phyloP scores from a whole-genome alignment of 2,888 invertebrate species.

The Drosophila aldrichi region DNA sequence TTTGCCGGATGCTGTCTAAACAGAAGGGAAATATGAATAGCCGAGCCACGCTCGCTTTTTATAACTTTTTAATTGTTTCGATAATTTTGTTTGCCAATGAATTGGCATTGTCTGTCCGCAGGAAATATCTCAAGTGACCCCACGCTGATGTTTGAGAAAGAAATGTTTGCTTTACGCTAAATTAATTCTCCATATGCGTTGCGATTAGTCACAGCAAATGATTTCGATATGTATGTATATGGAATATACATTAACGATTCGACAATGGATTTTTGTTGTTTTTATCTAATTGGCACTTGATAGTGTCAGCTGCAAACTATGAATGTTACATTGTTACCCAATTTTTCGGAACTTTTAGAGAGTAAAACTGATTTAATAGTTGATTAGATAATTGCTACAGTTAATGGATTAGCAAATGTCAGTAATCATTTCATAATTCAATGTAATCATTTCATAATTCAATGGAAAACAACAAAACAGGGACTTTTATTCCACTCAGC shows the following conservation, averaged over 20 bases:
- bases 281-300: constrained; percentile 55
- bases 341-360: constrained; percentile 22
- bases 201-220: constrained; percentile 45
- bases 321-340: constrained; percentile 4
- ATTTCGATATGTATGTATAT: constrained; percentile 16
- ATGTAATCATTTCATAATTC: constrained; percentile 17
- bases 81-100: constrained; percentile 52
- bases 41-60: constrained; percentile 33
- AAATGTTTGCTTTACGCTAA: constrained; percentile 26
- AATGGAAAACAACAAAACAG: constrained; percentile 1
- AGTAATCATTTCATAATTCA: constrained; percentile 13
- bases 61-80: constrained; percentile 61
- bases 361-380: constrained; percentile 14
- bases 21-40: constrained; percentile 24
- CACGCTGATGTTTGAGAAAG: not conserved
- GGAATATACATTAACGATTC: constrained; percentile 18
- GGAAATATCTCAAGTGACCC: constrained; percentile 5
- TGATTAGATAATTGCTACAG: constrained; percentile 12
- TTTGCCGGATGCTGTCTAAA: constrained; percentile 5
- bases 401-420: constrained; percentile 44
- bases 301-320: constrained; percentile 18
- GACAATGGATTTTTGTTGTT: constrained; percentile 57
- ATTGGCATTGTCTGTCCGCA: constrained; percentile 7
- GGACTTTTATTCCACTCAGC: not conserved
- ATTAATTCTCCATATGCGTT: constrained; percentile 45